Percentiles rank a stretch among this genome's conserved stretches.
Conservation (phyloP, 2,888 invertebrate genomes). For the Bruchidius siliquastri region DNA sequence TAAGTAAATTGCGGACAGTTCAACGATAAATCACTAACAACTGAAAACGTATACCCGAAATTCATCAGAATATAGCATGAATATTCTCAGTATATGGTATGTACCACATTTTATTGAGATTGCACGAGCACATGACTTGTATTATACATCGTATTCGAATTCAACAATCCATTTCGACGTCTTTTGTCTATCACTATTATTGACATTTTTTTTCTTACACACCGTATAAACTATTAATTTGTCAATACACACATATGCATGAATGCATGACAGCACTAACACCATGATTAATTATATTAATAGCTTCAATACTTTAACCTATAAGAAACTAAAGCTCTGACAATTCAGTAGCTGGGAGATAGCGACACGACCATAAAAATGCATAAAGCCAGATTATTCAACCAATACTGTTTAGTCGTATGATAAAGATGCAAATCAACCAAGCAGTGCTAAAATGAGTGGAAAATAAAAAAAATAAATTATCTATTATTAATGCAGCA, state of each 20-base stretch:
- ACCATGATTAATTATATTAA: background rate
- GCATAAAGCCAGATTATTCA: too few species aligned
- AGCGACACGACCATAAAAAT: too few species aligned
- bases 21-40: background rate
- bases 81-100: background rate
- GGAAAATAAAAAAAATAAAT: too few species aligned
- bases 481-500: too few species aligned
- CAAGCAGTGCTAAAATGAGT: too few species aligned
- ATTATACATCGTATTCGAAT: background rate
- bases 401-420: too few species aligned
- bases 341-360: background rate
- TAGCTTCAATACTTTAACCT: background rate
- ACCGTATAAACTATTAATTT: background rate
- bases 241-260: background rate
- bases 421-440: too few species aligned
- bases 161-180: background rate
- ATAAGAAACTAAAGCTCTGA: background rate
- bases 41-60: background rate
- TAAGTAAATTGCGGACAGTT: background rate
- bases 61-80: background rate
- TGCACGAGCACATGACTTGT: background rate
- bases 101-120: background rate
- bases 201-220: background rate
- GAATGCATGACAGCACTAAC: background rate
- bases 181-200: background rate